Evolutionary conservation across 2,888 invertebrate genomes (phyloP), one percentile per base, ranked within the genome.

Genomic region (Thecophora atra): DNA sequence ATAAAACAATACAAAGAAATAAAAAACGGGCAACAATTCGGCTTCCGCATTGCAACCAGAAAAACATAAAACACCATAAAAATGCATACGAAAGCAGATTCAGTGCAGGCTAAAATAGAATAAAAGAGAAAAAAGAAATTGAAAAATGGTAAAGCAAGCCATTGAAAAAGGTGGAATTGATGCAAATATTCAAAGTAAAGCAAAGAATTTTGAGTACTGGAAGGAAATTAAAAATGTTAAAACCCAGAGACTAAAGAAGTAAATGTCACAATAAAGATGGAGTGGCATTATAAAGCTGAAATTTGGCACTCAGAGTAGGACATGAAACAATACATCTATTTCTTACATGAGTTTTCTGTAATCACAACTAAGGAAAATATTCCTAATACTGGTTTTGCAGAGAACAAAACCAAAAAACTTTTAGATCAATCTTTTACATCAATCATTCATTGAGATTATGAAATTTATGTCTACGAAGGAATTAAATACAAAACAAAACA

Each of bases 41-140:
- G 21, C 21, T 67, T 67, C 21, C 37, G 54, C 11, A 17, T 30
- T 37, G 28, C 51, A 66, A n/a, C 6, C 51, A 52, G 13, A 66
- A 24, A 42, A 67, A 56, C 56, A 67, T 51, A 66, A n/a, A n/a
- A n/a, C n/a, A n/a, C n/a, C n/a, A n/a, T 67, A 67, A 67, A 67
- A 67, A 37, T 67, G 67, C 67, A 67, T 67, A 54, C 67, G 56
- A 67, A 67, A 67, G 56, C 67, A 67, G 67, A 37, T 67, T 54
- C 67, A 67, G 37, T 42, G 54, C 54, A 30, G 67, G 37, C 21
- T 37, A 54, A 67, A 54, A 24, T 3, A 5, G 19, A 11, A 17
- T 21, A 54, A 30, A 6, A 66, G 21, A 37, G 0, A 60, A 60
- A 7, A 47, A 47, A 52, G 15, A 66, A 21, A 37, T 37, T 11